Evolutionary conservation across 2,888 invertebrate species (phyloP).

Genomic region (Sycophila texana): DNA sequence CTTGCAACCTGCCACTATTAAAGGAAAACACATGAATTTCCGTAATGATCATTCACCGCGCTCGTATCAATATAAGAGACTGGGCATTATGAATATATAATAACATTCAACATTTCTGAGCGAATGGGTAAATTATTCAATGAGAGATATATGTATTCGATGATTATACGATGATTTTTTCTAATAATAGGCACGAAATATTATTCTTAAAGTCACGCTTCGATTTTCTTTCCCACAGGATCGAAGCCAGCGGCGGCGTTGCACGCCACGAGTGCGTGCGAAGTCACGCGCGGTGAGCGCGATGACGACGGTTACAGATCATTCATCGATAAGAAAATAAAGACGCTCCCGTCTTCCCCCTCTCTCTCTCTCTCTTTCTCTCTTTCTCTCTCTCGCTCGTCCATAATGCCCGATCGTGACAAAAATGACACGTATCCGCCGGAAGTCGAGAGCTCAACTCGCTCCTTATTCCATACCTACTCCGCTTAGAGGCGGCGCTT

Average conservation of each 20-base stretch:
- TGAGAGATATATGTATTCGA: too few relatives aligned
- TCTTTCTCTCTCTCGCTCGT: constrained; percentile 9
- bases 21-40: too few relatives aligned
- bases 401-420: constrained; percentile 71
- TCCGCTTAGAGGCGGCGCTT: background rate
- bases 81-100: too few relatives aligned
- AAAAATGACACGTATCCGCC: constrained; percentile 75
- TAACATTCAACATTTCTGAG: too few relatives aligned
- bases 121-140: too few relatives aligned
- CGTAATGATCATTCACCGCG: too few relatives aligned
- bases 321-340: constrained; percentile 73
- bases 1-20: too few relatives aligned
- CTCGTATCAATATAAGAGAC: too few relatives aligned
- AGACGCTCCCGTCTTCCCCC: constrained; percentile 57
- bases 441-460: constrained; percentile 63
- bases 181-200: constrained; percentile 32
- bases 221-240: constrained; percentile 58
- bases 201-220: constrained; percentile 52
- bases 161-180: background rate
- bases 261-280: constrained; percentile 39
- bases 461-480: constrained; percentile 32
- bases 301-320: constrained; percentile 71
- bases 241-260: constrained; percentile 26
- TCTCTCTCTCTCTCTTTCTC: too few relatives aligned
- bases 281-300: constrained; percentile 58